Percentiles rank a stretch among this genome's conserved stretches.
phyloP scores from a whole-genome alignment of 2,113 vertebrate genomes.

The Seriola rivoliana region DNA sequence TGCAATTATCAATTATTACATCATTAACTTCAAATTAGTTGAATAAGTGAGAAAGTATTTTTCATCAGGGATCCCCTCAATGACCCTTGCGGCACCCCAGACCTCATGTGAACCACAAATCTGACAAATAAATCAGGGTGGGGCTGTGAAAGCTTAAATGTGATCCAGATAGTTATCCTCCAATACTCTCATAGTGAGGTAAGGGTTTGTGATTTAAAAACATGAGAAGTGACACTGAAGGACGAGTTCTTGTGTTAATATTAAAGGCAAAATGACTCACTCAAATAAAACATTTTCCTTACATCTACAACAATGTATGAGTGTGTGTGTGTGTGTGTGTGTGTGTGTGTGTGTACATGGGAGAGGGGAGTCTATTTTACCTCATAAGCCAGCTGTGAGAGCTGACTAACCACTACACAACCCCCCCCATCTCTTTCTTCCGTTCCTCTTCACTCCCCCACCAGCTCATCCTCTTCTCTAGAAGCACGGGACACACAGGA shows the following conservation, averaged over 20 bases:
- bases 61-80: background rate
- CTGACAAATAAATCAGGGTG: conserved; percentile 22
- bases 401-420: conserved; percentile 6
- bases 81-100: conserved; percentile 16
- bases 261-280: conserved; percentile 17
- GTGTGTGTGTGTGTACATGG: background rate
- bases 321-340: conserved; percentile 3
- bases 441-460: background rate
- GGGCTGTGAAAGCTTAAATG: conserved; percentile 1
- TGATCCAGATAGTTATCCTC: conserved; percentile 5
- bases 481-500: conserved; percentile 31
- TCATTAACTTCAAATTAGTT: background rate
- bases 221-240: background rate
- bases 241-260: background rate
- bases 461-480: conserved; percentile 21
- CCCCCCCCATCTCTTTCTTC: background rate
- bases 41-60: conserved; percentile 5
- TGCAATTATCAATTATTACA: background rate
- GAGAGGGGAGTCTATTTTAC: background rate
- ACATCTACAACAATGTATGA: background rate
- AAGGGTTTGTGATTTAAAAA: conserved; percentile 22
- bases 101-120: conserved; percentile 37
- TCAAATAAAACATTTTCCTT: background rate
- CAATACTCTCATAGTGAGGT: conserved; percentile 8
- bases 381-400: conserved; percentile 27